Base-by-base conservation (phyloP, 2,888 invertebrate genomes). In the Phymatocera aterrima region DNA sequence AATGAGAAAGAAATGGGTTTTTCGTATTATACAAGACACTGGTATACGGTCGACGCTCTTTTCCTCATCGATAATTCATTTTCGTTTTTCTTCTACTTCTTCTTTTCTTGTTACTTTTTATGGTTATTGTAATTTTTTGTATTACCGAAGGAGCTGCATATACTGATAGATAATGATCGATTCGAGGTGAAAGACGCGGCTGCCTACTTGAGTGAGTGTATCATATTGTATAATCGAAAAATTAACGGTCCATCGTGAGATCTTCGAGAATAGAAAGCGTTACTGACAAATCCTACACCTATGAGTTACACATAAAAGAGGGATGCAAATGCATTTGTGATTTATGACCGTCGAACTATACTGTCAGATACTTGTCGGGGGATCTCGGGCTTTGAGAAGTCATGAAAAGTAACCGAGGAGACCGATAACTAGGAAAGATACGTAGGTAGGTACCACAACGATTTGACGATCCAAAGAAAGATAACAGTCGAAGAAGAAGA, bases 291-390 rank as follows among this genome's bases (percentile, higher is more conserved):
- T 34, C 28, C 57, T 57, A 28, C n/a, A n/a, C n/a, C n/a, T 54
- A 18, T 54, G 54, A 10, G 64, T 18, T n/a, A 18, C 64, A n/a
- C n/a, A n/a, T n/a, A n/a, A n/a, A 28, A 48, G 2, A 18, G 21
- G 28, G 82, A 86, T 86, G 86, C 84, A 86, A 86, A 86, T 86
- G 83, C 40, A 77, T 54, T 81, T 64, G 84, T 86, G 86, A 86
- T 86, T 86, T 86, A 86, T 83, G 86, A 86, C 82, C 80, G 81
- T 80, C 81, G 79, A 78, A 82, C n/a, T n/a, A n/a, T n/a, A n/a
- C n/a, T n/a, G n/a, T n/a, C n/a, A n/a, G n/a, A n/a, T n/a, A n/a
- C 81, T 82, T 80, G 46, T 46, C 51, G n/a, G 18, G 18, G 10
- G 46, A 28, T 15, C 37, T 48, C 51, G 34, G 68, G 24, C 18